Evolutionary conservation across 1,140 invertebrate genomes (phyloP), one percentile per base, ranked within the genome.

Genomic region (Chionoecetes opilio): DNA sequence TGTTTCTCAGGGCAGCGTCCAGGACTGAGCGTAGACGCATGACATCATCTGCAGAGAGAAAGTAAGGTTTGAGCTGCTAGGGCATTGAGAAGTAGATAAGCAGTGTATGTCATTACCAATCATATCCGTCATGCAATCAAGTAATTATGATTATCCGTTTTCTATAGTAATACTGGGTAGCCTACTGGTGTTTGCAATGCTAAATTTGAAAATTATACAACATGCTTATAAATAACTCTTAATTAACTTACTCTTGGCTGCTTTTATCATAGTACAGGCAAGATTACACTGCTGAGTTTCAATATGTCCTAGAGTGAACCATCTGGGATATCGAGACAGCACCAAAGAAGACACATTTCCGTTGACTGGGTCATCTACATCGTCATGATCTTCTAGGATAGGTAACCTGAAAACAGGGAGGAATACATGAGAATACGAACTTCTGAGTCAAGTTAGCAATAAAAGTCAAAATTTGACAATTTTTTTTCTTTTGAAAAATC

Each of bases 251-350:
- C 98, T 97, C 97, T 98, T 98, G 31, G 98, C 98, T 41, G 98
- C 98, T 97, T 98, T 98, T 2, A 99, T 97, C 97, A 99, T 98
- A 0, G 98, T 98, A 31, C 98, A 98, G 38, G 98, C 98, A 0
- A 99, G 97, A 46, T 98, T 98, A 96, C 98, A 98, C 97, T 99
- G 98, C 96, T 99, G 98, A 32, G 98, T 98, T 97, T 99, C 98
- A 63, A 99, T 98, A 96, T 98, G 98, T 34, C 98, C 98, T 38
- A 98, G 96, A 21, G 98, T 98, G 96, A 98, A 98, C 98, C 98
- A 98, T 84, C 98, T 97, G 3, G 98, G 98, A 96, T 98, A 97
- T 6, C 97, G 97, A 97, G 97, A 97, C 96, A 97, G 97, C 97
- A 97, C 97, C 97, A 97, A 97, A 97, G 96, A 96, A 97, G 97